phyloP scores from a whole-genome alignment of 2,797 vertebrate genomes.

The Denticeps clupeoides region DNA sequence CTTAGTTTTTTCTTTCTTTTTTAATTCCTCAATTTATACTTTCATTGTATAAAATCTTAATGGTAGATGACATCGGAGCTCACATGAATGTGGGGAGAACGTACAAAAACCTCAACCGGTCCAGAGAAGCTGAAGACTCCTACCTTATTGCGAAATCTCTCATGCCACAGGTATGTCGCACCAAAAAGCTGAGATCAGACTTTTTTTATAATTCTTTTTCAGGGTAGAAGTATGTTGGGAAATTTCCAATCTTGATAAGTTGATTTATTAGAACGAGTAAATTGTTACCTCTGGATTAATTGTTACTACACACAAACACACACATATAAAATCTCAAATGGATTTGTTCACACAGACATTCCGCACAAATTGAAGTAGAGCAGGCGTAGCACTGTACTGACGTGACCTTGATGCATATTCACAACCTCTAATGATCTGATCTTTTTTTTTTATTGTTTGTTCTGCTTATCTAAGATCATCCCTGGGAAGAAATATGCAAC shows the following conservation, averaged over 20 bases:
- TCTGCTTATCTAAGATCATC: slow-evolving; percentile 69
- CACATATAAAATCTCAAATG: no score
- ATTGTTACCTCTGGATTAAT: no score
- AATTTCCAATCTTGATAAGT: no score
- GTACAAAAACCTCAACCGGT: slow-evolving; percentile 93
- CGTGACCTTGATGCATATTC: no score
- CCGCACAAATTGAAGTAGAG: no score
- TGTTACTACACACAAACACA: no score
- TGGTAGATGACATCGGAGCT: slow-evolving; percentile 90
- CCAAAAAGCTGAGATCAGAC: no score
- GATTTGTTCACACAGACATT: no score
- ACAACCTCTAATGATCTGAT: not conserved
- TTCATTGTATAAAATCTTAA: not conserved
- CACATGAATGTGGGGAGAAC: slow-evolving; percentile 99
- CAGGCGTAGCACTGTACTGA: no score
- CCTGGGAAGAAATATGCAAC: slow-evolving; percentile 97
- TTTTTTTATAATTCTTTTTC: not conserved
- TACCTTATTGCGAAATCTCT: slow-evolving; percentile 91
- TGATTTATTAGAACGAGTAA: no score
- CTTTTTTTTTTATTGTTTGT: not conserved
- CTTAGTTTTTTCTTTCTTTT: not conserved
- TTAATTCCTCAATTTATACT: not conserved
- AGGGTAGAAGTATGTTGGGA: no score
- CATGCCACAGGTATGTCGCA: slow-evolving; percentile 86
- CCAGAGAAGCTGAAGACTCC: slow-evolving; percentile 89